Conservation (phyloP, 2,888 invertebrate genomes). For the Pinctada fucata region DNA sequence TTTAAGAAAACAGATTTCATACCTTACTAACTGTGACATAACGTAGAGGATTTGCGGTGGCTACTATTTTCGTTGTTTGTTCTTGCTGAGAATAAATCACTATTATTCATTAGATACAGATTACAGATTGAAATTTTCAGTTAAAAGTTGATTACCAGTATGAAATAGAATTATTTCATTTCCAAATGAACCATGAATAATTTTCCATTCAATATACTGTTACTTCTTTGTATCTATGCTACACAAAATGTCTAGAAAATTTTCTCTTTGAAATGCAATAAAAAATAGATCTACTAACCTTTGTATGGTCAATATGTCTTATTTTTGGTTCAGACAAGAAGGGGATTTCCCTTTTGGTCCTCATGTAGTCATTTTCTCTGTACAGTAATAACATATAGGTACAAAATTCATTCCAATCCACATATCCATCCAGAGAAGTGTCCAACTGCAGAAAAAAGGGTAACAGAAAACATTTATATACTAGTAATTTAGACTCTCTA, state of each 20-base stretch:
- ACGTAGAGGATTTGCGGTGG: constrained; percentile 71
- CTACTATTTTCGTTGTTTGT: constrained; percentile 72
- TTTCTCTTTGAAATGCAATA: no score
- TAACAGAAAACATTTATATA: not conserved
- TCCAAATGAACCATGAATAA: no score
- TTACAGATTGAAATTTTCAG: not conserved
- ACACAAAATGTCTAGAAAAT: no score
- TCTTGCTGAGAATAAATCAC: constrained; percentile 72
- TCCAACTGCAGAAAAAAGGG: constrained; percentile 68
- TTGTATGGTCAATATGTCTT: constrained; percentile 74
- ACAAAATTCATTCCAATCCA: constrained; percentile 77
- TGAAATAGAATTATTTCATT: no score
- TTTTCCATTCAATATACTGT: no score
- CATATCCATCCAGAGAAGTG: constrained; percentile 74
- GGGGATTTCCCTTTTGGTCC: constrained; percentile 71
- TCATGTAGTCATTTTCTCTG: constrained; percentile 75
- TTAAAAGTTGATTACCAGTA: not conserved
- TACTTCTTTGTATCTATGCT: no score
- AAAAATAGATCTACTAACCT: constrained; percentile 52
- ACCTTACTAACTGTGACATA: constrained; percentile 75
- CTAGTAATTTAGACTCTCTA: not conserved
- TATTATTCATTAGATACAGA: not conserved
- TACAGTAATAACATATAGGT: constrained; percentile 75
- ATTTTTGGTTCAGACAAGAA: constrained; percentile 74
- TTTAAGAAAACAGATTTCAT: no score